phyloP scores from a whole-genome alignment of 2,888 invertebrate species.

The Lasioglossum zephyrum region DNA sequence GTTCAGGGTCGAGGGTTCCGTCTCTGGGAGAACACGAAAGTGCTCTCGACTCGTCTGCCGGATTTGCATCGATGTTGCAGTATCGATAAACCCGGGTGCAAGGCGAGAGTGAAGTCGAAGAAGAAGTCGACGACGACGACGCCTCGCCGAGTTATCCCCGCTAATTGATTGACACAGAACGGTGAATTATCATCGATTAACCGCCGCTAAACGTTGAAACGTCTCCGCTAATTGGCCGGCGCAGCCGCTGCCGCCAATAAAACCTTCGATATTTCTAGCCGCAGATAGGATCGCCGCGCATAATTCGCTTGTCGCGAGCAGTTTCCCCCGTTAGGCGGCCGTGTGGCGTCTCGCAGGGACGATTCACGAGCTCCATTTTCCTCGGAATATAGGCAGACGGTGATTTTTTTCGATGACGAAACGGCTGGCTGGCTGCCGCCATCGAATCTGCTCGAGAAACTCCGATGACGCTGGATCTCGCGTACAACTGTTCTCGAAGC shows the following conservation, averaged over 20 bases:
- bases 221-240: constrained; percentile 27
- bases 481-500: background rate
- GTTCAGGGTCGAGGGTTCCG: background rate
- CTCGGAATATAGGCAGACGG: constrained; percentile 16
- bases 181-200: constrained; percentile 33
- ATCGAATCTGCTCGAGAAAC: background rate
- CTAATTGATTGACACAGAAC: constrained; percentile 29
- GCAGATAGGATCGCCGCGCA: constrained; percentile 22
- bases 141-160: background rate
- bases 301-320: constrained; percentile 18
- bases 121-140: too few species aligned
- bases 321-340: background rate
- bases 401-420: constrained; percentile 24
- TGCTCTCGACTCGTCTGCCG: constrained; percentile 23
- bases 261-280: constrained; percentile 26
- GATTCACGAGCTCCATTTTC: constrained; percentile 41
- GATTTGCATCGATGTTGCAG: constrained; percentile 13
- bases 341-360: constrained; percentile 20
- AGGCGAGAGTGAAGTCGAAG: background rate
- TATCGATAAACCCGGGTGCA: background rate
- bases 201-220: constrained; percentile 12
- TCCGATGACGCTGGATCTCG: background rate
- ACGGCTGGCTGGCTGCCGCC: constrained; percentile 1
- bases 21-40: constrained; percentile 22
- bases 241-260: constrained; percentile 25